Percentiles rank a stretch among this genome's conserved stretches.
phyloP scores from a whole-genome alignment of 2,797 vertebrate genomes.

The Forpus xanthops region DNA sequence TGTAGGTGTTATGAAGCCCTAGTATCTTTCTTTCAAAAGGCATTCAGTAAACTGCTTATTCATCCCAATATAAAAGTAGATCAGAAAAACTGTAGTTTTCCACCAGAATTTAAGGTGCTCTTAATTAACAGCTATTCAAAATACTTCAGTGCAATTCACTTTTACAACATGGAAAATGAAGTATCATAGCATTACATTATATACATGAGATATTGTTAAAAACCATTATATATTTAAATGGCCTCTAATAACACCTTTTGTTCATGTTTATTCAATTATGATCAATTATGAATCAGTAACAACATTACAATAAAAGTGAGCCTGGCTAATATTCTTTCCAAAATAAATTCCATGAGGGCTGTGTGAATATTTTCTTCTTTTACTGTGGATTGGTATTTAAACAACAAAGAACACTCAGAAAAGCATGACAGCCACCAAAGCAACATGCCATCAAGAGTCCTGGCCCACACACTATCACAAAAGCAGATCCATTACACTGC shows the following conservation, averaged over 20 bases:
- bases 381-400: background rate
- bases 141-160: background rate
- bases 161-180: background rate
- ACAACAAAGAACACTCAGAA: background rate
- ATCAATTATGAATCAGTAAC: conserved; percentile 31
- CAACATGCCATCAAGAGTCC: background rate
- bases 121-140: background rate
- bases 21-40: conserved; percentile 6
- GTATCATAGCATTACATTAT: background rate
- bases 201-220: background rate
- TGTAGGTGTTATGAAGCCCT: conserved; percentile 14
- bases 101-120: background rate
- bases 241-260: conserved; percentile 19
- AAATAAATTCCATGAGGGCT: background rate
- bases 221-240: background rate
- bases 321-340: background rate
- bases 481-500: background rate
- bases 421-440: background rate
- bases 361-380: background rate
- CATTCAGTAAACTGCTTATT: conserved; percentile 26
- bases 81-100: background rate
- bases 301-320: background rate
- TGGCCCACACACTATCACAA: background rate
- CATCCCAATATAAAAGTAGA: background rate
- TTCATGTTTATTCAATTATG: conserved; percentile 28